phyloP scores from a whole-genome alignment of 2,797 vertebrate genomes.

The Gymnopithys bicolor region DNA sequence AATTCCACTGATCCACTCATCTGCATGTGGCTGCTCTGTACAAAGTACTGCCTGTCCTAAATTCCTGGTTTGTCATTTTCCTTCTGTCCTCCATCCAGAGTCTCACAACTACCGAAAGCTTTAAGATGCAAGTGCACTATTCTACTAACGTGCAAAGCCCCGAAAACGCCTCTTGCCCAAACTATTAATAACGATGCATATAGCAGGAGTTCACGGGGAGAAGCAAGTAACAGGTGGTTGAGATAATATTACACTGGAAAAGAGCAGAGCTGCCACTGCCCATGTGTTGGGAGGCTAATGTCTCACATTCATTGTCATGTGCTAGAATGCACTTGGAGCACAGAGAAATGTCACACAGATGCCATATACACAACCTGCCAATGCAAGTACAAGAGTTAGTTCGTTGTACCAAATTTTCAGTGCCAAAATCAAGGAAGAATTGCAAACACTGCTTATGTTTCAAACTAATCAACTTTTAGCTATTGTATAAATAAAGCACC shows the following conservation, averaged over 20 bases:
- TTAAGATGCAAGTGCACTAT: background rate
- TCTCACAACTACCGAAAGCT: background rate
- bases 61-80: background rate
- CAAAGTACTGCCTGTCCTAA: background rate
- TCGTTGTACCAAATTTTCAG: background rate
- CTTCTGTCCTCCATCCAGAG: background rate
- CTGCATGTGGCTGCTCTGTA: background rate
- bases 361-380: background rate
- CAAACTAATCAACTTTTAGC: background rate
- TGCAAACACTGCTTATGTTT: background rate
- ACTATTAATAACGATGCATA: conserved; percentile 85
- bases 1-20: background rate
- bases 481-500: background rate
- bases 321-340: conserved; percentile 60
- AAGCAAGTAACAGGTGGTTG: conserved; percentile 86
- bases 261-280: conserved; percentile 83
- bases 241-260: conserved; percentile 87
- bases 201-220: conserved; percentile 77
- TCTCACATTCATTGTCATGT: conserved; percentile 71
- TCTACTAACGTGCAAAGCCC: background rate
- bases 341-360: conserved; percentile 69
- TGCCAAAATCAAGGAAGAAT: background rate
- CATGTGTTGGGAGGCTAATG: conserved; percentile 10
- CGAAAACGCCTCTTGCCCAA: background rate
- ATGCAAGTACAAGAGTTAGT: background rate